Evolutionary conservation across 2,797 vertebrate genomes (phyloP), one percentile per base, ranked within the genome.

Genomic region (Perdix hodgsoniae): DNA sequence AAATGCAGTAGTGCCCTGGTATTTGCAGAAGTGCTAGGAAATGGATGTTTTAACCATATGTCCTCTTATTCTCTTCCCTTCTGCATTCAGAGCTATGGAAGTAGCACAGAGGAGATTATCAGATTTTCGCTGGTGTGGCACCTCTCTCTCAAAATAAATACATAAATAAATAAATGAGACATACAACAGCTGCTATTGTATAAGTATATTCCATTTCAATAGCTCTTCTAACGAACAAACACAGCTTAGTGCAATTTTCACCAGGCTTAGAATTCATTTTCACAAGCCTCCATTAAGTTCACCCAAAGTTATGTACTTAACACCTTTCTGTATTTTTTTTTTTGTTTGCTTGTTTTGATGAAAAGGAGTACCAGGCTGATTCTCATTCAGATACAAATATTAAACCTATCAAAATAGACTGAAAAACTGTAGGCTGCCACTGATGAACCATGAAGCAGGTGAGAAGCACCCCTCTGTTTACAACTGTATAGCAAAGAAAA

Each of bases 381-480:
- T 79, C 66, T 72, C 42, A 52, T 91, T 90, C 69, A 49, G 35
- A 83, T 91, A 64, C 54, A 93, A 84, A 86, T 73, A 67, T 59
- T 49, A 88, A 86, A 44, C 6, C 15, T 44, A 14, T 35, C 42
- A 66, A 79, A 91, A 63, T 5, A 40, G 47, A 74, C 21, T 56
- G 40, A 59, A 94, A 77, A 82, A 23, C 37, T 72, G 37, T 84
- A 74, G 78, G 40, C 24, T 93, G 40, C 54, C 23, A 14, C 4
- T 52, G 47, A 14, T 3, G 8, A 60, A 35, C 39, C 27, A 31
- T 73, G 40, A 52, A 80, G 31, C 54, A 60, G 26, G 37, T 57
- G 35, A 71, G 95, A 97, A 80, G 80, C 77, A 92, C 56, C 31
- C 92, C 50, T 40, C 94, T 86, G 56, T 86, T 96, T 56, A 86